Percentiles rank a stretch among this genome's conserved stretches.
These are phyloP conservation scores for Brachyistius frenatus DNA, from an alignment of 2,113 vertebrate species.

Conservation along the genomic window DNA sequence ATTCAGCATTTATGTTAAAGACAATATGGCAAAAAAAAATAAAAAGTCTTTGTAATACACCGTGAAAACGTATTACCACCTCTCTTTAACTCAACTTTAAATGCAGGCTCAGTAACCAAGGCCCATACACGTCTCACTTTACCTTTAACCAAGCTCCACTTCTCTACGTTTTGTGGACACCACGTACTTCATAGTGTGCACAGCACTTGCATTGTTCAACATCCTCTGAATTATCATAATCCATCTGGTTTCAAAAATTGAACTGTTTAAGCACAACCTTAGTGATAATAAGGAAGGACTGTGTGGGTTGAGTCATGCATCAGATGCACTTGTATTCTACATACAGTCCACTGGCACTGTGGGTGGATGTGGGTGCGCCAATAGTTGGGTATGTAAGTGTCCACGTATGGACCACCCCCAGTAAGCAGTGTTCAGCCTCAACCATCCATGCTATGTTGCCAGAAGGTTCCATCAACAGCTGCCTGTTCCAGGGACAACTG, in stretches of 20 bases:
- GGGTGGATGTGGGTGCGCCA: constrained; percentile 22
- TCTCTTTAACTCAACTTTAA: background rate
- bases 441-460: constrained; percentile 86
- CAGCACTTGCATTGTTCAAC: background rate
- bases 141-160: constrained; percentile 1
- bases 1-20: constrained; percentile 50
- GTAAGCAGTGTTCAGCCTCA: constrained; percentile 85
- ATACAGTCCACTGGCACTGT: background rate
- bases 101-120: background rate
- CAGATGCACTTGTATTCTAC: background rate
- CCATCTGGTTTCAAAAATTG: background rate
- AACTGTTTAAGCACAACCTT: background rate
- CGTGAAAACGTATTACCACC: background rate
- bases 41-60: constrained; percentile 15
- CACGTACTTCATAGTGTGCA: background rate
- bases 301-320: background rate
- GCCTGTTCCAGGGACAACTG: constrained; percentile 93
- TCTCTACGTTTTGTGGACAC: background rate
- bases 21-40: constrained; percentile 9
- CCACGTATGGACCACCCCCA: constrained; percentile 67
- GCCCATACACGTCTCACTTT: constrained; percentile 7
- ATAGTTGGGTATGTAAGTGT: constrained; percentile 31
- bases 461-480: constrained; percentile 94
- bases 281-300: background rate
- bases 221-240: background rate